Evolutionary conservation across 2,797 vertebrate species (phyloP), one percentile per base, ranked within the genome.

Genomic region (Aplochiton taeniatus): DNA sequence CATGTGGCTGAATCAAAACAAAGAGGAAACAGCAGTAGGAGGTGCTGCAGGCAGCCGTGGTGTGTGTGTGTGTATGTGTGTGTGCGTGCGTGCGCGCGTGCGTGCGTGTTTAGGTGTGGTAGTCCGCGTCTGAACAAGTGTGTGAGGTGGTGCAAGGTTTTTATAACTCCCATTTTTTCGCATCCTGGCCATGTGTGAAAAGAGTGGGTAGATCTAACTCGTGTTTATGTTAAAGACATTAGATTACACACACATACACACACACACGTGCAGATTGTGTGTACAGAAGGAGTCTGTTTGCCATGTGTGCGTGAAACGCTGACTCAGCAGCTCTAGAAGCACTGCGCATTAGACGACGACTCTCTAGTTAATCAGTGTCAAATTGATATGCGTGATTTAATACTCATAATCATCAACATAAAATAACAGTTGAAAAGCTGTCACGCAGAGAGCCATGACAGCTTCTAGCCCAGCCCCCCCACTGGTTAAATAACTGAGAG

Each of bases 1-100:
- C 65, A 91, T 89, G 89, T 87, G 84, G 86, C 71, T 44, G 42
- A 82, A 77, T 79, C 76, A 75, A 86, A 87, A 86, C 85, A 87
- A 83, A 86, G 73, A 75, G 20, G 76, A 82, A 82, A 75, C 79
- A 82, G 75, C 81, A 63, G 69, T 64, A 51, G 45, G 50, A 45
- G 44, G 20, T 48, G 42, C 18, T 49, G 69, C 55, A 55, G 49
- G 69, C 73, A 69, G 74, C 83, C 75, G 78, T 45, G 65, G 70
- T 12, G 43, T 77, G 19, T 42, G 49, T 61, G 17, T 56, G 20
- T 61, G 18, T 59, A 4, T 31, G 52, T 44, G 53, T 44, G 42
- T 63, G 41, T 41, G 55, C 63, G n/a, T 62, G 12, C 55, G 55
- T 48, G 12, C 52, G 18, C 51, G 47, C 58, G 47, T 58, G 43